These are phyloP conservation scores for Apis dorsata DNA, from an alignment of 1,140 invertebrate genomes.

Conservation along the genomic window DNA sequence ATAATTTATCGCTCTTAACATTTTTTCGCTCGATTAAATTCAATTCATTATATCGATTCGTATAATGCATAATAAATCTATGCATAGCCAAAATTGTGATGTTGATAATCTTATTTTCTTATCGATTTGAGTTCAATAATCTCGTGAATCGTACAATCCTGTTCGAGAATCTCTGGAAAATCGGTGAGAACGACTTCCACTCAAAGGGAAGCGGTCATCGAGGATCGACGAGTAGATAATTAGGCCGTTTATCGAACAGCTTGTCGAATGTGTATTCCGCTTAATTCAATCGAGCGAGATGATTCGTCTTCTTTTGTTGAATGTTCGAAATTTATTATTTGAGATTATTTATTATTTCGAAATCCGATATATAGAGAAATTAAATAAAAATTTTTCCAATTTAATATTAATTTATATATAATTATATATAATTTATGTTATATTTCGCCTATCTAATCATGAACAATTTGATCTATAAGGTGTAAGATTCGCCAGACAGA, in stretches of 20 bases:
- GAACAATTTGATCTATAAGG: too few relatives aligned
- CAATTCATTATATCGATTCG: background rate
- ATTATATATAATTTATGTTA: too few relatives aligned
- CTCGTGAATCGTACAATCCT: background rate
- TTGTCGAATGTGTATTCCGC: background rate
- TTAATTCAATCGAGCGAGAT: background rate
- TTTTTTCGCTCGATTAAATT: background rate
- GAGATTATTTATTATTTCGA: background rate
- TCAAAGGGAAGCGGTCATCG: slow-evolving; percentile 15
- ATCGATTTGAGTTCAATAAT: background rate
- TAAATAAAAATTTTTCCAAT: too few relatives aligned
- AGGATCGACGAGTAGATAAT: slow-evolving; percentile 16
- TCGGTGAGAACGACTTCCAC: slow-evolving; percentile 8
- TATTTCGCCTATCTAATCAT: too few relatives aligned
- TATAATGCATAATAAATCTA: background rate
- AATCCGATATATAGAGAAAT: background rate
- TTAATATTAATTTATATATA: too few relatives aligned
- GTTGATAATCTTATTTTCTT: background rate
- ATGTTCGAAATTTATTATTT: background rate
- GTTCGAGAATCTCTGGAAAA: background rate
- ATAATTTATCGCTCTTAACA: background rate
- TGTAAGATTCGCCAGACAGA: background rate
- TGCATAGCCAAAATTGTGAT: background rate
- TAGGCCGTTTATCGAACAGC: background rate
- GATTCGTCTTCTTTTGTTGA: background rate